These are phyloP conservation scores for Dryobotodes eremita DNA, from an alignment of 2,888 invertebrate genomes.

Conservation along the genomic window DNA sequence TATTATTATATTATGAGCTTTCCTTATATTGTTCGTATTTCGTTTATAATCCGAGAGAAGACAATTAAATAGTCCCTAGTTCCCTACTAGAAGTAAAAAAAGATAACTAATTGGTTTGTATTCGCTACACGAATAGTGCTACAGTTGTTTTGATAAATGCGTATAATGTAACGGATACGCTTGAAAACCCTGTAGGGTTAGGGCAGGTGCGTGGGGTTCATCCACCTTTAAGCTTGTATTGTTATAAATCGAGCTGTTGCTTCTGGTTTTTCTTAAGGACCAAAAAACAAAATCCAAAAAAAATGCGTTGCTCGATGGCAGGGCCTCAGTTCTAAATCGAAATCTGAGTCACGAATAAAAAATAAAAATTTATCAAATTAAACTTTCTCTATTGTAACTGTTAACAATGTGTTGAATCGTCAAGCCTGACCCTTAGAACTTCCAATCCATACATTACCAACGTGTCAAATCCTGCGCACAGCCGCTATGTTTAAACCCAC, in stretches of 20 bases:
- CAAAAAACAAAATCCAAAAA: background rate
- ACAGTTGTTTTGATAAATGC: constrained; percentile 43
- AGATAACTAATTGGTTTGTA: constrained; percentile 18
- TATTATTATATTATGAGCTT: background rate
- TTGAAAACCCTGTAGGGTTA: constrained; percentile 31
- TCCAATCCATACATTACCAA: constrained; percentile 14
- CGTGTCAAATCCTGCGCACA: constrained; percentile 49
- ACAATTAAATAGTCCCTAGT: background rate
- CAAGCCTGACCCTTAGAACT: constrained; percentile 12
- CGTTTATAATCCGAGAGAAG: background rate
- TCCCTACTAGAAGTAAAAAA: constrained; percentile 5
- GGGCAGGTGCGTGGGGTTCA: constrained; percentile 28
- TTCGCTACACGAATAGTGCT: constrained; percentile 5
- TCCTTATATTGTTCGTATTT: too few species aligned
- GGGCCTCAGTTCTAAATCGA: background rate
- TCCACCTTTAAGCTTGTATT: constrained; percentile 14
- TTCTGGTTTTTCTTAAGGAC: background rate
- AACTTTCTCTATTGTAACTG: background rate
- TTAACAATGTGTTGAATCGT: background rate
- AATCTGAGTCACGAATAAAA: background rate
- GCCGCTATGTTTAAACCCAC: constrained; percentile 37
- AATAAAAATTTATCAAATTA: too few species aligned
- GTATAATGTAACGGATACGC: constrained; percentile 41
- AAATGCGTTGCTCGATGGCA: background rate
- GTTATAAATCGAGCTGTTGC: background rate